phyloP scores from a whole-genome alignment of 2,113 vertebrate species.

The Chaetops frenatus region DNA sequence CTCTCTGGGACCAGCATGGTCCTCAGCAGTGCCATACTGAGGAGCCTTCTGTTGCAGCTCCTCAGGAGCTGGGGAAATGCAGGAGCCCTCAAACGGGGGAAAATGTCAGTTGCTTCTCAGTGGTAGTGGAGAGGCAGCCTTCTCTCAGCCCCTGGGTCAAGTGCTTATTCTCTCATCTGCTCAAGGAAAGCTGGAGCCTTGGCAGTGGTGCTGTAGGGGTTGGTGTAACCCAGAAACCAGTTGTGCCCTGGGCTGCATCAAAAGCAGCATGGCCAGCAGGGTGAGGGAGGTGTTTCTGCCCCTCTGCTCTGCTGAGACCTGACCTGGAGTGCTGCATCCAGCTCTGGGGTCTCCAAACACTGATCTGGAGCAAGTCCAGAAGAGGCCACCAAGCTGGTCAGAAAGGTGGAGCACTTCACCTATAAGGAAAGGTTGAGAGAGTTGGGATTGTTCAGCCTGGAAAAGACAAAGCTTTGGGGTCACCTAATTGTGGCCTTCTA shows the following conservation, averaged over 20 bases:
- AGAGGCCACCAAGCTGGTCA: neutral
- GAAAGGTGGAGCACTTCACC: neutral
- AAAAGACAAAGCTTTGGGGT: neutral
- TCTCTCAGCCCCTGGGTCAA: neutral
- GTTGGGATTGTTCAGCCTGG: neutral
- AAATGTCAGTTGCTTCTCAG: neutral
- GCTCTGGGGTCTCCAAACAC: neutral
- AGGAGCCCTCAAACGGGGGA: neutral
- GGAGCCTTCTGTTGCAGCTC: neutral
- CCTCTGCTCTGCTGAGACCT: neutral
- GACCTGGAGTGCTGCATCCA: neutral
- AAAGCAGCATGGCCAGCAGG: neutral
- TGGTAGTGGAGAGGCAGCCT: neutral
- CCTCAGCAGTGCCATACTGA: neutral
- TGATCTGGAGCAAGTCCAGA: accelerated
- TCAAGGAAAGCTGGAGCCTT: neutral
- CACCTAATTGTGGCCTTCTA: neutral
- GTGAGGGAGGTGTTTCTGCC: neutral
- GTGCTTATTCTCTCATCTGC: neutral
- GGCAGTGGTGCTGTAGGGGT: neutral
- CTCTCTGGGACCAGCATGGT: neutral
- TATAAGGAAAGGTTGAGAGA: neutral
- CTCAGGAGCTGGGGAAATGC: neutral
- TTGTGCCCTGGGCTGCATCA: neutral
- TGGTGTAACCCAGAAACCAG: neutral